These are phyloP conservation scores for Dicrostonyx torquatus DNA, from an alignment of 2,797 vertebrate genomes.

Conservation along the genomic window DNA sequence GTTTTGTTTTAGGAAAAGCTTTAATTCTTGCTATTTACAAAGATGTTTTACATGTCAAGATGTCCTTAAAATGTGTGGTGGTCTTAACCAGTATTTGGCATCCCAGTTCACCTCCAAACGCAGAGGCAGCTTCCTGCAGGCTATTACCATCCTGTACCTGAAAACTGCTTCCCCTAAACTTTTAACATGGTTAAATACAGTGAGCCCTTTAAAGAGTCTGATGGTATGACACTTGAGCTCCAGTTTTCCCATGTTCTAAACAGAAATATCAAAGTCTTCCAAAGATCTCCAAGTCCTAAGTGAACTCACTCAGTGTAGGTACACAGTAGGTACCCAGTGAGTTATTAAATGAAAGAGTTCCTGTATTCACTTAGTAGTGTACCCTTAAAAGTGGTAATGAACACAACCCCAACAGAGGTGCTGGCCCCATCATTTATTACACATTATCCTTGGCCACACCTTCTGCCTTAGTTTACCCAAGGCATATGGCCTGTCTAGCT, in stretches of 20 bases:
- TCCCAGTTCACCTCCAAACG: neutral
- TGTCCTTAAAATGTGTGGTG: neutral
- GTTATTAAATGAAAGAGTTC: neutral
- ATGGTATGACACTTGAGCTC: neutral
- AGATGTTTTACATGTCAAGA: neutral
- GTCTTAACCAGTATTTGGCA: neutral
- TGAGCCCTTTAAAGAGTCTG: constrained; percentile 26
- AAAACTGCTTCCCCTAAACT: neutral
- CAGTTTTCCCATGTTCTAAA: neutral
- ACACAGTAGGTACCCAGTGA: neutral
- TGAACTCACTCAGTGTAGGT: neutral
- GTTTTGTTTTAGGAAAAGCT: neutral
- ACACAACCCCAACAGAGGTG: neutral
- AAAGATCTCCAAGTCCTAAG: neutral
- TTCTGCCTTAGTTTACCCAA: neutral
- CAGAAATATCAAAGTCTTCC: neutral
- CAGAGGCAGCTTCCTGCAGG: neutral
- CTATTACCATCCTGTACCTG: neutral
- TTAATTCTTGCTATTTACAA: neutral
- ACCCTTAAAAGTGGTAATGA: neutral
- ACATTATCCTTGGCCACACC: neutral
- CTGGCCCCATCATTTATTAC: neutral
- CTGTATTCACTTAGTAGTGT: neutral
- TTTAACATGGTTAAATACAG: neutral
- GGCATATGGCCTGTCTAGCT: neutral